These are phyloP conservation scores for Myioborus melanocephalus DNA, from an alignment of 2,797 vertebrate species.

Conservation along the genomic window DNA sequence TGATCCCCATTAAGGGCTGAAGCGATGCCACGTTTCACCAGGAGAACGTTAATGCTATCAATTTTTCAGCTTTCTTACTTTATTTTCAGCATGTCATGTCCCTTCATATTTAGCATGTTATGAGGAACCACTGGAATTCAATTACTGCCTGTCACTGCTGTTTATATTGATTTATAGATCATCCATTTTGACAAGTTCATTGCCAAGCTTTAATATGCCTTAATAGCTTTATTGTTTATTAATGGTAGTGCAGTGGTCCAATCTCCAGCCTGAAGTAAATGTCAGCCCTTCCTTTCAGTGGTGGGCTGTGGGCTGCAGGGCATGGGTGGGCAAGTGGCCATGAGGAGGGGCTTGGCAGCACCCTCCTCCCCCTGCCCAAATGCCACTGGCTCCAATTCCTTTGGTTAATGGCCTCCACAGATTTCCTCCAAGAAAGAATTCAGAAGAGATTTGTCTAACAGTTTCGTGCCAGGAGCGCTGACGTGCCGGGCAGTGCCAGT, in stretches of 20 bases:
- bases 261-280: not conserved
- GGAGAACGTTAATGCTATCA: conserved; percentile 41
- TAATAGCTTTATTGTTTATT: conserved; percentile 77
- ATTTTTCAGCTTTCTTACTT: conserved; percentile 52
- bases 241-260: conserved; percentile 40
- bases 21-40: not conserved
- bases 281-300: not conserved
- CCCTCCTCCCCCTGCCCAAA: not conserved
- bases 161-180: conserved; percentile 75
- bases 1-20: conserved; percentile 44
- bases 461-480: not conserved
- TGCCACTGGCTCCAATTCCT: not conserved
- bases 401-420: not conserved
- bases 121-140: conserved; percentile 67
- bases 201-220: conserved; percentile 64
- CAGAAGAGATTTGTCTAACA: not conserved
- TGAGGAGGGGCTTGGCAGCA: not conserved
- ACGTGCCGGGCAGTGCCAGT: accelerated
- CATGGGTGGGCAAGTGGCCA: not conserved
- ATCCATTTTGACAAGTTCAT: conserved; percentile 71
- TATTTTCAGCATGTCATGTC: conserved; percentile 57
- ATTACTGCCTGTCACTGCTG: conserved; percentile 69
- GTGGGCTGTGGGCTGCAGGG: not conserved
- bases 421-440: not conserved
- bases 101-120: conserved; percentile 62